A percentile compares a stretch with the other conserved stretches of the same genome.
Conservation (phyloP, 2,888 invertebrate genomes). For the Sphaeridia pumilis region DNA sequence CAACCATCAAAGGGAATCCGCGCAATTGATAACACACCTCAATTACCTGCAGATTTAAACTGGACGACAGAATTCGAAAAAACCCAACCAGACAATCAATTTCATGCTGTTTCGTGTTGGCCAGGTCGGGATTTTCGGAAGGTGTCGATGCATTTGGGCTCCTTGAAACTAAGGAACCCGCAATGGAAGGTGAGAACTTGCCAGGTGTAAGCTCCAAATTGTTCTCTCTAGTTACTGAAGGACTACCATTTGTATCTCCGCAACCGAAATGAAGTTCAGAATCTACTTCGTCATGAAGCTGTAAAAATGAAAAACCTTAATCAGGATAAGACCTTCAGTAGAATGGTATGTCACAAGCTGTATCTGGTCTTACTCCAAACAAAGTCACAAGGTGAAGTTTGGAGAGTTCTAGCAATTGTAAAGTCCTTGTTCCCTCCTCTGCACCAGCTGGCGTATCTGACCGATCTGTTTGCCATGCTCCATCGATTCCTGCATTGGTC, state of each 20-base stretch:
- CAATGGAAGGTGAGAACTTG: constrained; percentile 12
- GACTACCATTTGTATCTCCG: constrained; percentile 1
- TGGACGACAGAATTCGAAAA: constrained; percentile 56
- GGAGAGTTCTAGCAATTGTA: constrained; percentile 55
- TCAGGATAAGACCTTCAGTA: too few relatives aligned
- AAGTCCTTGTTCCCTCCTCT: constrained; percentile 55
- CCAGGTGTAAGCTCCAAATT: constrained; percentile 8
- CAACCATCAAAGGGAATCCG: too few relatives aligned
- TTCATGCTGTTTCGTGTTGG: constrained; percentile 69
- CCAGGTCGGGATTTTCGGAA: constrained; percentile 72
- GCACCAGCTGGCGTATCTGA: constrained; percentile 6
- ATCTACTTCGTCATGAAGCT: constrained; percentile 8
- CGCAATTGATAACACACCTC: too few relatives aligned
- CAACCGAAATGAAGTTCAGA: background rate
- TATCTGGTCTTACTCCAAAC: constrained; percentile 51
- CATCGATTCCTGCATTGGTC: constrained; percentile 3
- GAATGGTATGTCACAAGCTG: background rate
- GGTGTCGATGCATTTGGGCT: constrained; percentile 10
- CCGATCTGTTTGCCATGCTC: constrained; percentile 2
- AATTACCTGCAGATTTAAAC: constrained; percentile 50
- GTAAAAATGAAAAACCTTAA: background rate
- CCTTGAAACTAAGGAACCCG: constrained; percentile 2
- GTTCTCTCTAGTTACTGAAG: background rate
- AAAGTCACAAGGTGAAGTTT: constrained; percentile 56
- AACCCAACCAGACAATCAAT: constrained; percentile 61